A percentile compares a stretch with the other conserved stretches of the same genome.
Conservation (phyloP, 2,797 vertebrate genomes). For the Acridotheres tristis region DNA sequence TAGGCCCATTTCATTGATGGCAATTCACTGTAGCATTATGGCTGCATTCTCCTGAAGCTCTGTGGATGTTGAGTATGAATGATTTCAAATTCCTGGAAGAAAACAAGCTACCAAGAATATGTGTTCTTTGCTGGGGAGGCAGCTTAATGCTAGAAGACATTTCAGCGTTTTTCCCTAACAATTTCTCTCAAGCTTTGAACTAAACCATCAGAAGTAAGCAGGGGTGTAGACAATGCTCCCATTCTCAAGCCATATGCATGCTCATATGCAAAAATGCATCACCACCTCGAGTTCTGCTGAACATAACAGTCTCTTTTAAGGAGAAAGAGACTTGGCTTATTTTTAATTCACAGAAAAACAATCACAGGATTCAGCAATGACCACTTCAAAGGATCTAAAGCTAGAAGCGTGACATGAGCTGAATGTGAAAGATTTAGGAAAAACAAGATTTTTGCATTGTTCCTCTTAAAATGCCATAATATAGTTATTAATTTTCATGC, state of each 20-base stretch:
- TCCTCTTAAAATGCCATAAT: not conserved
- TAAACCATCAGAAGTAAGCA: not conserved
- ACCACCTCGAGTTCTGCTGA: constrained; percentile 18
- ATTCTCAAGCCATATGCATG: constrained; percentile 1
- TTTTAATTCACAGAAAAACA: constrained; percentile 16
- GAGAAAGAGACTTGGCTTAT: not conserved
- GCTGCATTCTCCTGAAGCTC: not conserved
- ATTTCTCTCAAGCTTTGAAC: not conserved
- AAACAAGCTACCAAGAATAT: not conserved
- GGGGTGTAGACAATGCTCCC: not conserved
- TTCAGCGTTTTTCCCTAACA: not conserved
- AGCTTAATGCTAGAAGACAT: not conserved
- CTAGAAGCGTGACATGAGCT: not conserved
- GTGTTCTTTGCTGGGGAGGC: not conserved
- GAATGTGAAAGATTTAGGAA: not conserved
- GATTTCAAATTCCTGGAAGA: not conserved
- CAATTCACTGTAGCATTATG: not conserved
- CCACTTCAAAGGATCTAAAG: constrained; percentile 2
- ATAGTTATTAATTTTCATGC: not conserved
- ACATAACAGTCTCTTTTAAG: constrained; percentile 16
- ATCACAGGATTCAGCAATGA: not conserved
- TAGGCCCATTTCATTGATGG: fast-evolving
- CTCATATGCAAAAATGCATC: constrained; percentile 28
- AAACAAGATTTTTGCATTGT: not conserved
- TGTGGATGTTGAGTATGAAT: not conserved